Evolutionary conservation across 2,113 vertebrate genomes (phyloP), one percentile per base, ranked within the genome.

Genomic region (Phalacrocorax brasilianus): DNA sequence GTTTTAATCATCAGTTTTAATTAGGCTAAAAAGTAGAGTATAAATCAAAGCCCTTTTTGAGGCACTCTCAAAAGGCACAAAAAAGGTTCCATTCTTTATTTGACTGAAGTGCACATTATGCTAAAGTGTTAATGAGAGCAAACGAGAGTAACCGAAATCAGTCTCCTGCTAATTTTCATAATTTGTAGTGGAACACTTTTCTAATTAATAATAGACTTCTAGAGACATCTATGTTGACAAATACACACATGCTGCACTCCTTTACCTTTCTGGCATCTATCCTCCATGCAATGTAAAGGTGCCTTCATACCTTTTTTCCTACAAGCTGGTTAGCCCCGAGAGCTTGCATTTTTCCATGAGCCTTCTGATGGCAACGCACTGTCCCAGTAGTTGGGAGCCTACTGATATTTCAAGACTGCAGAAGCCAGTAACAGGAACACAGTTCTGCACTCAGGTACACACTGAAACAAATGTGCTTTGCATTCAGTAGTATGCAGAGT

Each of bases 1-100:
- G 73, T 97, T 97, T 97, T 96, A 97, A 95, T 97, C 88, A 96
- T 95, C 91, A 81, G 56, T 91, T 97, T 95, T 97, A 98, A 97
- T 95, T 93, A 96, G 84, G 89, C 53, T 95, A 95, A 95, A 97
- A 93, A 93, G 72, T 74, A 84, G 72, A 88, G 78, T 75, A 95
- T 88, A 95, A 97, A 95, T 91, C 80, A 97, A 96, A 87, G 82
- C 52, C 82, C 33, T 76, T 96, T 97, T 35, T 79, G 70, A 97
- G 88, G 67, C 84, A 71, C 33, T 92, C 84, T 98, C 84, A 84
- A 88, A 97, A 95, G 40, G 55, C 74, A 95, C 53, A 87, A 72
- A 56, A 84, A 95, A 83, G 72, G 90, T 83, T 95, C 88, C 61
- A 68, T 87, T 93, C 74, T 88, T 90, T 95, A 84, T 89, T 90